A percentile compares a stretch with the other conserved stretches of the same genome.
Evolutionary conservation across 1,140 invertebrate species (phyloP).

Genomic region (Dinoponera quadriceps): DNA sequence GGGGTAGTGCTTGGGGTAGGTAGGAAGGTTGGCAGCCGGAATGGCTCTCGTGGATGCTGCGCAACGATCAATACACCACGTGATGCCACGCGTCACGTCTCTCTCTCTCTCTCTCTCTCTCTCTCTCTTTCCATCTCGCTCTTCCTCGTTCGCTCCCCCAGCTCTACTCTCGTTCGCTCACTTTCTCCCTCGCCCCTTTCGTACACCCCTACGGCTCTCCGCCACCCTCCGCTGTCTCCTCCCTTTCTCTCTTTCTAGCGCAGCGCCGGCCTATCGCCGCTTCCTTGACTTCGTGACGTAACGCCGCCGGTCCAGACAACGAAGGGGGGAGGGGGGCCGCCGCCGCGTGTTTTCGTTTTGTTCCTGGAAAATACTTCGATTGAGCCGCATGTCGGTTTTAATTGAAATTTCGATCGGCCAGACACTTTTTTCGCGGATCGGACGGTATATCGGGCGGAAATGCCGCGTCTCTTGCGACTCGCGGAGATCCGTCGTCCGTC

Average conservation of each 20-base stretch:
- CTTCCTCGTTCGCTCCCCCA: neutral
- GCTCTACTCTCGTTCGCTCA: constrained; percentile 33
- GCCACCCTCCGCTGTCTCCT: neutral
- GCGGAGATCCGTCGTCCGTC: too few relatives aligned
- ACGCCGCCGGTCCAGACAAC: constrained; percentile 40
- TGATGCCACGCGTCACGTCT: constrained; percentile 81
- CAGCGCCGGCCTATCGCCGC: constrained; percentile 14
- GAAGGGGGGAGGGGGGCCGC: neutral
- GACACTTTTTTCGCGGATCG: neutral
- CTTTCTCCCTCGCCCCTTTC: constrained; percentile 37
- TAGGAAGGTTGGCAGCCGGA: constrained; percentile 80
- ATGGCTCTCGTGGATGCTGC: constrained; percentile 82
- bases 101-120: constrained; percentile 29
- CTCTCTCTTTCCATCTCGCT: neutral
- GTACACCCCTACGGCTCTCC: neutral
- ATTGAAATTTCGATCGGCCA: constrained; percentile 13
- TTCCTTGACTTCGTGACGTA: constrained; percentile 56
- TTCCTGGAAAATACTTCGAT: constrained; percentile 51
- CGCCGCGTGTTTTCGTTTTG: constrained; percentile 40
- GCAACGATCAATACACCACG: constrained; percentile 83
- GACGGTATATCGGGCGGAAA: neutral
- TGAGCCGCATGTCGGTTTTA: constrained; percentile 16
- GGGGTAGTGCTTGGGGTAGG: constrained; percentile 79
- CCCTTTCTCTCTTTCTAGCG: neutral
- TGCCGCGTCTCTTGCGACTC: neutral